phyloP scores from a whole-genome alignment of 2,113 vertebrate species.

The Sterrhoptilus dennistouni region DNA sequence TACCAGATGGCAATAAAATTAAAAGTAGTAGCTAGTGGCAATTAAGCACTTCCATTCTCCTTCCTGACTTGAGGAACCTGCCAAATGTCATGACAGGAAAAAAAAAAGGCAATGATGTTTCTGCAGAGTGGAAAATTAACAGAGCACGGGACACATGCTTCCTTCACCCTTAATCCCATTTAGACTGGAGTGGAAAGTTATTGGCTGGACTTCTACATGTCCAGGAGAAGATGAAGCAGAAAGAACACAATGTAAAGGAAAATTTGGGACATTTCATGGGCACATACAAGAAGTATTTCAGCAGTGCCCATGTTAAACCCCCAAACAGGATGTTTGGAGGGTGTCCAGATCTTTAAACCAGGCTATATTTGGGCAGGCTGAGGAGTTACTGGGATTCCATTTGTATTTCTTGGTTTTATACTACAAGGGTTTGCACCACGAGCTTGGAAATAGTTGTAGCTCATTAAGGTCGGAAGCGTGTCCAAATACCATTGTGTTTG shows the following conservation, averaged over 20 bases:
- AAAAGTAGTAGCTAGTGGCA: slow-evolving; percentile 35
- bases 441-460: background rate
- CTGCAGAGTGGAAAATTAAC: background rate
- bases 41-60: slow-evolving; percentile 4
- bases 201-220: background rate
- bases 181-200: background rate
- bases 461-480: background rate
- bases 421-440: background rate
- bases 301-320: background rate
- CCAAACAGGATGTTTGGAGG: background rate
- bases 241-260: background rate
- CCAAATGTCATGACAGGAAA: background rate
- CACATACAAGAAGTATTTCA: background rate
- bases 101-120: background rate
- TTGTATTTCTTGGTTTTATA: background rate
- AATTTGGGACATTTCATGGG: background rate
- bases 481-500: slow-evolving; percentile 46
- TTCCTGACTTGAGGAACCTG: slow-evolving; percentile 18
- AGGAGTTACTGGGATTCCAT: background rate
- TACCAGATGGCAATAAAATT: slow-evolving; percentile 59
- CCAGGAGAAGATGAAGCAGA: background rate
- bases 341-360: background rate
- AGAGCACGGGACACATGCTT: background rate
- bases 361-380: background rate
- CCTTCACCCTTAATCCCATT: background rate